Conservation (phyloP, 2,888 invertebrate species). For the Melikaiella ostensackeni region DNA sequence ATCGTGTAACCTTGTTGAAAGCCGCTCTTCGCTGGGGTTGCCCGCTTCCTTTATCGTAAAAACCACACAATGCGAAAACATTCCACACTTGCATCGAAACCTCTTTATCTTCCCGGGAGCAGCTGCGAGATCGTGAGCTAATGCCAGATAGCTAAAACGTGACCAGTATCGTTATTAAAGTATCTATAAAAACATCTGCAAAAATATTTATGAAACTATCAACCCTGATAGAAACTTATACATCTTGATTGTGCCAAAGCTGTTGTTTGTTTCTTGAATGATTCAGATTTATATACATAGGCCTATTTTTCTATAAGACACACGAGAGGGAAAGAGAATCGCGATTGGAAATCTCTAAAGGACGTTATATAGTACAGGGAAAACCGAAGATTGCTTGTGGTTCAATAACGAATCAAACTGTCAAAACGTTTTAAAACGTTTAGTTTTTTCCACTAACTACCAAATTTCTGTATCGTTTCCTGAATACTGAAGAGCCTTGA, state of each 20-base stretch:
- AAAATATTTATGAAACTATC: neutral
- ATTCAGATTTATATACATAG: conserved; percentile 42
- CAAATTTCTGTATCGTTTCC: conserved; percentile 87
- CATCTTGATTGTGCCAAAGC: conserved; percentile 23
- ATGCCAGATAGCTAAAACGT: conserved; percentile 58
- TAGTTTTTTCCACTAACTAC: conserved; percentile 76
- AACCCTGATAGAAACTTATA: conserved; percentile 27
- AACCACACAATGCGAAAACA: conserved; percentile 66
- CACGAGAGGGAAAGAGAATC: too few species aligned
- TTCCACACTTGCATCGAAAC: conserved; percentile 59
- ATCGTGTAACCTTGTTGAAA: conserved; percentile 62
- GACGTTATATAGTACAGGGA: too few species aligned
- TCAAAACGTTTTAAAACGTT: too few species aligned
- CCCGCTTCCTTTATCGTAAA: conserved; percentile 59
- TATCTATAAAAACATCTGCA: neutral
- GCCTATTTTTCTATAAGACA: too few species aligned
- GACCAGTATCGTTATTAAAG: conserved; percentile 46
- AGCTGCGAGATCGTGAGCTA: conserved; percentile 49
- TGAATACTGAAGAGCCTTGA: conserved; percentile 82
- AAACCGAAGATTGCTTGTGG: neutral
- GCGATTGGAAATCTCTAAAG: neutral
- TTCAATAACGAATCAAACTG: neutral
- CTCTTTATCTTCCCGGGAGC: conserved; percentile 49
- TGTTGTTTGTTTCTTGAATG: conserved; percentile 44
- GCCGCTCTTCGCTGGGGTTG: conserved; percentile 58